Evolutionary conservation across 2,888 invertebrate species (phyloP).

Genomic region (Suillia variegata): DNA sequence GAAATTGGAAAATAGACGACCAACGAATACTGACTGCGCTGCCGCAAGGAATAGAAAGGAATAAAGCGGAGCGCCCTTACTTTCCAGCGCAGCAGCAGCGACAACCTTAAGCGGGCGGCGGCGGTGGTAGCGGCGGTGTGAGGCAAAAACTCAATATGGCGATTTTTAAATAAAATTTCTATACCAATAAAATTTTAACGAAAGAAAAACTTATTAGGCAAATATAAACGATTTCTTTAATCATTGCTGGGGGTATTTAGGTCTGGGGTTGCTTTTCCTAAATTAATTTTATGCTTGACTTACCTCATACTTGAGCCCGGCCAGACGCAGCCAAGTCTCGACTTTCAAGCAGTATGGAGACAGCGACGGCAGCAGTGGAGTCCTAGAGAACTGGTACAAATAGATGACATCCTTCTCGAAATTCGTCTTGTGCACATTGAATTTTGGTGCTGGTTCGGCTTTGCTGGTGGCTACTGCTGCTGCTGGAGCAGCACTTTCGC

Average conservation of each 20-base stretch:
- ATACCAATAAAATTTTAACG: neutral
- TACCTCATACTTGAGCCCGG: constrained; percentile 93
- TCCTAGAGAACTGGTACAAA: constrained; percentile 91
- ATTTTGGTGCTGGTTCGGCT: constrained; percentile 73
- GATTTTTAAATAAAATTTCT: constrained; percentile 7
- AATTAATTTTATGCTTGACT: constrained; percentile 52
- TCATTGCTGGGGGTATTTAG: too few relatives aligned
- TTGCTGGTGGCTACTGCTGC: constrained; percentile 61
- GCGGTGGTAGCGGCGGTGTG: constrained; percentile 11
- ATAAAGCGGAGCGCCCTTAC: constrained; percentile 7
- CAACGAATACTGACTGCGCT: neutral
- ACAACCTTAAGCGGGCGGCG: too few relatives aligned
- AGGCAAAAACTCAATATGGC: constrained; percentile 31
- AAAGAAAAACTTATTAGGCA: constrained; percentile 1
- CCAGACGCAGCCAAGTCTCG: constrained; percentile 92
- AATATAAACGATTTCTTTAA: too few relatives aligned
- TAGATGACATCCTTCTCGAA: constrained; percentile 93
- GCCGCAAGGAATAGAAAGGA: constrained; percentile 6
- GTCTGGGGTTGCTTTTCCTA: too few relatives aligned
- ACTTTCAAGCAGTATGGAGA: constrained; percentile 95
- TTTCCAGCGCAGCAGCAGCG: neutral
- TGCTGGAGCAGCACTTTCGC: constrained; percentile 58
- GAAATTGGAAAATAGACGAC: neutral
- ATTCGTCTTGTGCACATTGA: constrained; percentile 82
- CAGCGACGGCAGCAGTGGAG: constrained; percentile 85